Evolutionary conservation across 2,888 invertebrate species (phyloP).

Genomic region (Amorpha juglandis): DNA sequence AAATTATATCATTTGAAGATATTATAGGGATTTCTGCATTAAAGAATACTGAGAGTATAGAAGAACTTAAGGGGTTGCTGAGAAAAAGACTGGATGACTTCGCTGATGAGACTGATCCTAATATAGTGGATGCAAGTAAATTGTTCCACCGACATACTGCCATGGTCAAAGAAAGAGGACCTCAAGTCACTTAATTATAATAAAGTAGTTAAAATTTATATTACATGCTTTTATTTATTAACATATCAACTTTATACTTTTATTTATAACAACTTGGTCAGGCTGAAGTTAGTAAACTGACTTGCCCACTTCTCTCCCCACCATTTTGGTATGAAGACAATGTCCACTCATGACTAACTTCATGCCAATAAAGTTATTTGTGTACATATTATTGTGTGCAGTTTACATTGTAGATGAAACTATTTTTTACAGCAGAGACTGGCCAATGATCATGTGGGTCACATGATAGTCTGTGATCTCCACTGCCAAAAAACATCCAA

Average conservation of each 20-base stretch:
- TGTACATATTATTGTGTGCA: no score
- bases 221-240: background rate
- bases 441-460: no score
- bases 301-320: no score
- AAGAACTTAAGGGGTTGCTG: slow-evolving; percentile 85
- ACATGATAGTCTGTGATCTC: no score
- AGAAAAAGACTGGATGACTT: slow-evolving; percentile 87
- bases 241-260: background rate
- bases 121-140: slow-evolving; percentile 72
- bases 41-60: slow-evolving; percentile 78
- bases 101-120: slow-evolving; percentile 81
- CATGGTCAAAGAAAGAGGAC: slow-evolving; percentile 81
- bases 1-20: slow-evolving; percentile 88
- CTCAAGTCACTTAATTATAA: slow-evolving; percentile 74
- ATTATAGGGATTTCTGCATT: slow-evolving; percentile 91
- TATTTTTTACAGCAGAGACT: no score
- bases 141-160: slow-evolving; percentile 75
- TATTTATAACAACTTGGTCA: no score
- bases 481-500: no score
- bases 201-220: background rate
- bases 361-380: no score
- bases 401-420: no score
- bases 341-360: no score
- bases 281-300: no score
- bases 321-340: no score